Percentiles rank a stretch among this genome's conserved stretches.
Conservation (phyloP, 1,140 invertebrate species). For the Zaprionus kolodkinae region DNA sequence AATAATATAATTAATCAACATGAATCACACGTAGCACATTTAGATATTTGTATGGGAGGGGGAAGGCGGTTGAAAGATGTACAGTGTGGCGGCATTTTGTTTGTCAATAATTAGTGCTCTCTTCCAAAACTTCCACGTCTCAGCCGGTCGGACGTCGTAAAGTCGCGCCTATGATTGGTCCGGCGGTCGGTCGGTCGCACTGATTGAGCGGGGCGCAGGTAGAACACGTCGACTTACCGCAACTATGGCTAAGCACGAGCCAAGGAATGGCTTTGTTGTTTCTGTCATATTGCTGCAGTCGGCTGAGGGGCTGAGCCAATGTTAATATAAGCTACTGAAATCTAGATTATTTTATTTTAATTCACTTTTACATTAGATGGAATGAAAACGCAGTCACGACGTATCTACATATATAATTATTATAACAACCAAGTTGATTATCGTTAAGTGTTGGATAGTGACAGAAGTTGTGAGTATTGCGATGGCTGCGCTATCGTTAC, state of each 20-base stretch:
- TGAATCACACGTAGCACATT: background rate
- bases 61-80: background rate
- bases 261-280: slow-evolving; percentile 59
- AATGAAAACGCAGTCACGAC: slow-evolving; percentile 60
- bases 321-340: slow-evolving; percentile 43
- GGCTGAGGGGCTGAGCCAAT: slow-evolving; percentile 41
- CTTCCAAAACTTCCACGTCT: slow-evolving; percentile 9
- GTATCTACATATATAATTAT: slow-evolving; percentile 43
- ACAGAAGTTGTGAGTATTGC: background rate
- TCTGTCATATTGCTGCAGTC: slow-evolving; percentile 53
- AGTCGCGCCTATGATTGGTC: slow-evolving; percentile 2
- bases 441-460: slow-evolving; percentile 18
- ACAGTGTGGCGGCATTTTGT: slow-evolving; percentile 2
- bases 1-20: background rate
- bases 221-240: slow-evolving; percentile 78
- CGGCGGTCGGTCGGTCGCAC: background rate
- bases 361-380: slow-evolving; percentile 66
- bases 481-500: background rate
- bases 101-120: background rate
- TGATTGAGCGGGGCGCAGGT: slow-evolving; percentile 21
- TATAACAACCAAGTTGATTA: slow-evolving; percentile 32
- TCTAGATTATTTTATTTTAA: slow-evolving; percentile 39
- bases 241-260: slow-evolving; percentile 65
- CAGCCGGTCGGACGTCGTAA: slow-evolving; percentile 1
- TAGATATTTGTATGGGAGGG: too few species aligned